Conservation (phyloP, 1,140 invertebrate species). For the Megalonaias nervosa region DNA sequence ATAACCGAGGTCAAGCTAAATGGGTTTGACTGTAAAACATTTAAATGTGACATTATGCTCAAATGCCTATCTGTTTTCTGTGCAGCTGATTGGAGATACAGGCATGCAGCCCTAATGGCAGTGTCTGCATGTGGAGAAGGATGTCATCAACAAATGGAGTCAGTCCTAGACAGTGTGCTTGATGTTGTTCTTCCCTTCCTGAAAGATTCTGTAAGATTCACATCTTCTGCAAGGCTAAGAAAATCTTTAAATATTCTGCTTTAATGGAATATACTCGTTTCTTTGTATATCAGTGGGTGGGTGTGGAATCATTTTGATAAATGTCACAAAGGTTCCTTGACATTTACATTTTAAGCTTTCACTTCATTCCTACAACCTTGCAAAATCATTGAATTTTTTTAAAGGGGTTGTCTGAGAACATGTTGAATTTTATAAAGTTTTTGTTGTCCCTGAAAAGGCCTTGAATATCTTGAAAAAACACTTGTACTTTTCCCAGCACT, state of each 20-base stretch:
- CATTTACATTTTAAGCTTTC: too few relatives aligned
- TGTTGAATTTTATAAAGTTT: too few relatives aligned
- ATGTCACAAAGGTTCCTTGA: too few relatives aligned
- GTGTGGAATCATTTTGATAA: too few relatives aligned
- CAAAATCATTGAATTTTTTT: too few relatives aligned
- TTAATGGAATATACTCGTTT: not conserved
- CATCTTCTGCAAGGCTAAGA: not conserved
- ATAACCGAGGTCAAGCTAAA: too few relatives aligned
- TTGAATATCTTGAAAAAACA: too few relatives aligned
- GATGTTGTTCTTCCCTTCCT: conserved; percentile 88
- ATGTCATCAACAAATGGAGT: conserved; percentile 98
- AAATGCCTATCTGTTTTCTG: not conserved
- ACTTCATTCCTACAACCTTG: too few relatives aligned
- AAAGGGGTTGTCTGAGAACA: too few relatives aligned
- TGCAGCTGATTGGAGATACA: conserved; percentile 74
- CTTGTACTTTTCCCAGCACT: too few relatives aligned
- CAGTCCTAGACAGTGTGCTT: conserved; percentile 91
- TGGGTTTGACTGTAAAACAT: not conserved
- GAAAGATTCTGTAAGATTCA: conserved; percentile 83
- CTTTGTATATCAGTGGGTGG: too few relatives aligned
- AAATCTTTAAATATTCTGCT: not conserved
- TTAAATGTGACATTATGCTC: not conserved
- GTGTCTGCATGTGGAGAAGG: conserved; percentile 98
- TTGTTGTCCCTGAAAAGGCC: too few relatives aligned
- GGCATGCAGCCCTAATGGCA: conserved; percentile 98